phyloP scores from a whole-genome alignment of 2,888 invertebrate species.

The Tipula unca region DNA sequence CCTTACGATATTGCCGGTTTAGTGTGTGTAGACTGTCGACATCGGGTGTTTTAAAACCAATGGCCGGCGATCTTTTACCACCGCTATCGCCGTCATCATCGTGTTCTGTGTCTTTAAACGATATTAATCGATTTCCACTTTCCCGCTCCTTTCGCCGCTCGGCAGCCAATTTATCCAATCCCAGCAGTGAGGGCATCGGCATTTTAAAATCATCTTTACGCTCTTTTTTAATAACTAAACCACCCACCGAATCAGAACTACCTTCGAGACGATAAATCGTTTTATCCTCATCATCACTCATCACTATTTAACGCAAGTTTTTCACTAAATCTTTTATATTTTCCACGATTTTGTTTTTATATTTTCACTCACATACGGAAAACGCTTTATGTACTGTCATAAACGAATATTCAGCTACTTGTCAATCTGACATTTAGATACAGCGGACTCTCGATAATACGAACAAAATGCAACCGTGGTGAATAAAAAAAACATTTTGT shows the following conservation, averaged over 20 bases:
- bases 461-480: not conserved
- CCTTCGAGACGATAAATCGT: slow-evolving; percentile 65
- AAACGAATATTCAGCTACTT: not conserved
- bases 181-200: slow-evolving; percentile 67
- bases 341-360: not conserved
- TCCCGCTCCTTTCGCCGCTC: slow-evolving; percentile 55
- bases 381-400: not conserved
- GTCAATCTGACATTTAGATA: not conserved
- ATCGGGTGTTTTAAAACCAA: slow-evolving; percentile 38
- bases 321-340: not conserved
- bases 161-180: slow-evolving; percentile 79
- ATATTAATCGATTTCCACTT: slow-evolving; percentile 54
- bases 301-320: not conserved
- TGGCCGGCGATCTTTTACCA: slow-evolving; percentile 29
- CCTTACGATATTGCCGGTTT: slow-evolving; percentile 61
- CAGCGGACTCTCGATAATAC: not conserved
- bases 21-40: slow-evolving; percentile 36
- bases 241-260: slow-evolving; percentile 52
- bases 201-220: slow-evolving; percentile 56
- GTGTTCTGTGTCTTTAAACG: slow-evolving; percentile 49
- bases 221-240: slow-evolving; percentile 60
- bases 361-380: not conserved
- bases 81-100: slow-evolving; percentile 38
- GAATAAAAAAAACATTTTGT: not conserved
- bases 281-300: slow-evolving; percentile 29